Evolutionary conservation across 2,797 vertebrate genomes (phyloP), one percentile per base, ranked within the genome.

Genomic region (Enteromius radiatus): DNA sequence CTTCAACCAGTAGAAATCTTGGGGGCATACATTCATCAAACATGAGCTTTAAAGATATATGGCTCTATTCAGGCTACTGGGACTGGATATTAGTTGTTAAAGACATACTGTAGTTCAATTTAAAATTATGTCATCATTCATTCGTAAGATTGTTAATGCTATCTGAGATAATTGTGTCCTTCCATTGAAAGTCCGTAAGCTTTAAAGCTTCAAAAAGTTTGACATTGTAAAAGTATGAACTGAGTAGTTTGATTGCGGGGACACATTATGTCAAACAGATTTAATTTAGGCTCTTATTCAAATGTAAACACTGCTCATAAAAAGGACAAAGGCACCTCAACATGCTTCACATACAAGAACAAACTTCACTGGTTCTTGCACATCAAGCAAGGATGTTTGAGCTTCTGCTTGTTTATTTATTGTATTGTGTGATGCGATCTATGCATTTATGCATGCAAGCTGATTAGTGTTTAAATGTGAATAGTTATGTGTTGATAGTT

Each of bases 21-120:
- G 15, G 43, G 41, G 56, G 41, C 79, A 49, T 21, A 23, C 4
- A 63, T 73, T 81, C 21, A 80, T n/a, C 38, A 45, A 73, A 49
- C 21, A 36, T 36, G 9, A 64, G 69, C 38, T 71, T 61, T 80
- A 43, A 70, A 81, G 54, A 63, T 73, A 23, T 47, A 26, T 73
- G 21, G 14, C 19, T 59, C 19, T 61, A 45, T 80, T 61, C 21
- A 61, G 17, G 17, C 67, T 70, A 11, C 36, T 43, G 63, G 43
- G 56, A 63, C n/a, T 75, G 17, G 41, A 38, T 11, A 52, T 28
- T 41, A 43, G n/a, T 41, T 81, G 9, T 56, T 59, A 14, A 69
- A 59, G 17, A 17, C 43, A 68, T 21, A n/a, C n/a, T n/a, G n/a
- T n/a, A 38, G 19, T 52, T 47, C 26, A 43, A 47, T 26, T 28